Evolutionary conservation across 2,888 invertebrate species (phyloP), one percentile per base, ranked within the genome.

Genomic region (Apamea epomidion): DNA sequence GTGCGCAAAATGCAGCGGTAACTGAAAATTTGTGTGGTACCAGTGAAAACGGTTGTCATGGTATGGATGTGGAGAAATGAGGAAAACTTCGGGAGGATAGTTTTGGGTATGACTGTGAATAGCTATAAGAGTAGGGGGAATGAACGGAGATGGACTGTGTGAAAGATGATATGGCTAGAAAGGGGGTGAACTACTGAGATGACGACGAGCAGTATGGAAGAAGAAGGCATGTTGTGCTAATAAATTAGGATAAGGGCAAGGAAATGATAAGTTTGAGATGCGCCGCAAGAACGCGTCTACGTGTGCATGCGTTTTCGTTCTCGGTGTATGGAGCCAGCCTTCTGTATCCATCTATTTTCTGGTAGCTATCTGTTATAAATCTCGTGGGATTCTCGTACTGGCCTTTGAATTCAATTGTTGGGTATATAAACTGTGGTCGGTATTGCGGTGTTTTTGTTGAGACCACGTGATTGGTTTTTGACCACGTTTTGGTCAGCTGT

Each of bases 341-440:
- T 80, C 82, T 80, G 80, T 74, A 12, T 2, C 5, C 16, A 21
- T 60, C 65, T 51, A 16, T 60, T 25, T 12, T 42, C 5, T 60
- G 37, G 3, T 74, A 81, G 45, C 67, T 82, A 87, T 84, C 82
- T 72, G 76, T 87, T 84, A 87, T 88, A 84, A 82, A 87, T 83
- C 83, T 88, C 83, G 80, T 84, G 83, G 82, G 89, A 89, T 86
- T 73, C 85, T 78, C 79, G 76, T 80, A 80, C 58, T 80, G 81
- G 68, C 87, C 72, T 84, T 88, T 78, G 83, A 84, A 88, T 89
- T 84, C 84, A 86, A 90, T 88, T 86, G 87, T 87, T 81, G 64
- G 14, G 5, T 84, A 32, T 64, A 83, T 74, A 78, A 83, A 88
- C 70, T 81, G 65, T 78, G 64, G 87, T 83, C 25, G 14, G 60